These are phyloP conservation scores for Romanomermis culicivorax DNA, from an alignment of 2,888 invertebrate genomes.

Conservation along the genomic window DNA sequence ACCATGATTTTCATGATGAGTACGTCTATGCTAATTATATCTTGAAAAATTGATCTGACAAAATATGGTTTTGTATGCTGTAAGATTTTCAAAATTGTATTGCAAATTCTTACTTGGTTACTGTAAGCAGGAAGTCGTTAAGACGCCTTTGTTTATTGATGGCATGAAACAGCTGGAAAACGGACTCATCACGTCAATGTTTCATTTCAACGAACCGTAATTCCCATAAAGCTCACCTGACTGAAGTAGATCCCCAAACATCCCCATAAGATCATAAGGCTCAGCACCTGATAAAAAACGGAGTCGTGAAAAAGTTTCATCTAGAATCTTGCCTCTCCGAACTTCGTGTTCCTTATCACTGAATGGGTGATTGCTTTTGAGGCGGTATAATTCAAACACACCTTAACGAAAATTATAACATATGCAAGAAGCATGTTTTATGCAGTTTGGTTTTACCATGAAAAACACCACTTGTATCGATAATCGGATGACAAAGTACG, in stretches of 20 bases:
- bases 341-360: constrained; percentile 46
- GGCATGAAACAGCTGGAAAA: constrained; percentile 39
- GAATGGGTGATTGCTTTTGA: constrained; percentile 33
- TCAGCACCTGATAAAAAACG: constrained; percentile 32
- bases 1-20: constrained; percentile 57
- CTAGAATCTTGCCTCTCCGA: constrained; percentile 16
- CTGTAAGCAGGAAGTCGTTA: constrained; percentile 51
- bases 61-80: no score
- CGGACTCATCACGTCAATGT: neutral
- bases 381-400: constrained; percentile 47
- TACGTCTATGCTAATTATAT: constrained; percentile 59
- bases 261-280: constrained; percentile 46
- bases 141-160: constrained; percentile 49
- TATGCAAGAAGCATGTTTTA: neutral
- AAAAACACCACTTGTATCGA: constrained; percentile 42
- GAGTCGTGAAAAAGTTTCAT: neutral
- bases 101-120: constrained; percentile 45
- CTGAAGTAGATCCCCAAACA: constrained; percentile 48
- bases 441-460: constrained; percentile 26
- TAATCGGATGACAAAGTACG: constrained; percentile 39
- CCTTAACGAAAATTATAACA: constrained; percentile 28
- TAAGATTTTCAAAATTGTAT: constrained; percentile 8
- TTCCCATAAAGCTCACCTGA: constrained; percentile 29
- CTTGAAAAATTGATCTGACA: constrained; percentile 59
- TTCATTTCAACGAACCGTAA: neutral